phyloP scores from a whole-genome alignment of 2,113 vertebrate genomes.

The Rattus rattus region DNA sequence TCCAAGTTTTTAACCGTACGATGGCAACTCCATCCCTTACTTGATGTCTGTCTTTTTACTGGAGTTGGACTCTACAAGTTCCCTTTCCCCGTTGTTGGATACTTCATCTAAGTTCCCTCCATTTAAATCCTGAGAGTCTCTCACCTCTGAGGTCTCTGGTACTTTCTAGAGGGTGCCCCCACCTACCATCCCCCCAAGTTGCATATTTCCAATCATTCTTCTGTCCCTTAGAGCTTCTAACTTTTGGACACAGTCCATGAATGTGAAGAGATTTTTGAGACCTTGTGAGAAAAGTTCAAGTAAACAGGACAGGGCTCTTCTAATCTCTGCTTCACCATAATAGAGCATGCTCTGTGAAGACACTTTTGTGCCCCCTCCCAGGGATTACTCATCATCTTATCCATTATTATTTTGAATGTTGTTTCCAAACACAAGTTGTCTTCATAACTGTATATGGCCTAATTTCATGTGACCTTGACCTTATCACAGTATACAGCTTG shows the following conservation, averaged over 20 bases:
- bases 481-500: neutral
- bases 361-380: neutral
- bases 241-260: neutral
- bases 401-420: neutral
- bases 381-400: neutral
- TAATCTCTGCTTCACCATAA: neutral
- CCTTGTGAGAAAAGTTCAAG: neutral
- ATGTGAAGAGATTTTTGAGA: neutral
- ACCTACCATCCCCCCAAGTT: too few relatives aligned
- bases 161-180: too few relatives aligned
- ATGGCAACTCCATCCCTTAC: too few relatives aligned
- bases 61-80: too few relatives aligned
- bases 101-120: too few relatives aligned
- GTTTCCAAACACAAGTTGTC: neutral
- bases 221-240: neutral
- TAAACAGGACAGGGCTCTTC: neutral
- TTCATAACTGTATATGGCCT: neutral
- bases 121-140: too few relatives aligned
- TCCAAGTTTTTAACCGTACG: too few relatives aligned
- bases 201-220: too few relatives aligned
- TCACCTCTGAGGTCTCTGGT: too few relatives aligned
- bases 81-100: fast-evolving
- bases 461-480: neutral
- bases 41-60: too few relatives aligned
- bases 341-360: neutral